Evolutionary conservation across 2,797 vertebrate species (phyloP).

Genomic region (Pseudomugil gertrudae): DNA sequence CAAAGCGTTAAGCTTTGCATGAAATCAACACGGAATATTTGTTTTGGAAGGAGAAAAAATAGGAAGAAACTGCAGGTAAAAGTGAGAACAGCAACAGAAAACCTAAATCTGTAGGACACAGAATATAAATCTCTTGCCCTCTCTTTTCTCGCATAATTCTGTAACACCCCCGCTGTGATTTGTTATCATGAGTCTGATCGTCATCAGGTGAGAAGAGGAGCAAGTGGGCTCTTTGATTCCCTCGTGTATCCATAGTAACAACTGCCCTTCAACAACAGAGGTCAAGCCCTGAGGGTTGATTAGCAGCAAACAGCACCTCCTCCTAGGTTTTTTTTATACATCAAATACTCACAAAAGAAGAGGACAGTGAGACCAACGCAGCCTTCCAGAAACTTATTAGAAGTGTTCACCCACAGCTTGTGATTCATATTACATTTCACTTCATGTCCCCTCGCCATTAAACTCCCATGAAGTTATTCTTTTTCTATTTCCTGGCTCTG

Average conservation of each 20-base stretch:
- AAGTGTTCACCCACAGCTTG: background rate
- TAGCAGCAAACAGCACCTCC: slow-evolving; percentile 35
- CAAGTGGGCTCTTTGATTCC: slow-evolving; percentile 65
- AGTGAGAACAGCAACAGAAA: background rate
- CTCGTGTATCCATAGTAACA: slow-evolving; percentile 70
- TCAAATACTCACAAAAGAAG: slow-evolving; percentile 5
- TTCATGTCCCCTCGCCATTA: background rate
- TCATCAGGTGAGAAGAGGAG: slow-evolving; percentile 72
- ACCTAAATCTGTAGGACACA: background rate
- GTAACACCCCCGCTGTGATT: slow-evolving; percentile 45
- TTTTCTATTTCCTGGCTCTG: background rate
- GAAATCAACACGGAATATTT: slow-evolving; percentile 9
- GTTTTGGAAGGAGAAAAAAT: too few species aligned
- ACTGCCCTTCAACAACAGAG: slow-evolving; percentile 51
- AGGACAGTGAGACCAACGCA: background rate
- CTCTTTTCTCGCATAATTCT: slow-evolving; percentile 40
- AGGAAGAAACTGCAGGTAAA: too few species aligned
- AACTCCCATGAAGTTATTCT: background rate
- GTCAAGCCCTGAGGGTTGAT: slow-evolving; percentile 60
- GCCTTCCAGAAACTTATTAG: too few species aligned
- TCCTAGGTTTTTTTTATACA: slow-evolving; percentile 17
- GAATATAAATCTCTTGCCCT: background rate
- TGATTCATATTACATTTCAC: background rate
- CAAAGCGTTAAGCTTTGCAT: slow-evolving; percentile 11
- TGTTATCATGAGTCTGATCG: slow-evolving; percentile 48